A percentile compares a stretch with the other conserved stretches of the same genome.
Conservation (phyloP, 1,140 invertebrate genomes). For the Zaprionus ghesquierei region DNA sequence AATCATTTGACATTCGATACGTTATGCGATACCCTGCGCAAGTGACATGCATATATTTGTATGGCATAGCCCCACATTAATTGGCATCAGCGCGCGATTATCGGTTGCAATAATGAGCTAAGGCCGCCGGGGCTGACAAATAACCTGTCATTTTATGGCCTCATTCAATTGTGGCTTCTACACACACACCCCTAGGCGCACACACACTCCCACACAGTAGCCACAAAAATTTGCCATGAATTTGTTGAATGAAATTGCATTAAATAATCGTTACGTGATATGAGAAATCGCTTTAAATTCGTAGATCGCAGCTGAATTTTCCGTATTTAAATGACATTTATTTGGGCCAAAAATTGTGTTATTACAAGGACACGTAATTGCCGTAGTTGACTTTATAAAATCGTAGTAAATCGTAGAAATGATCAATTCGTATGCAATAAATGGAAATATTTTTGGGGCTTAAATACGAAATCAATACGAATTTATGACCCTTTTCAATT, state of each 20-base stretch:
- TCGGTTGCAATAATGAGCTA: conserved; percentile 58
- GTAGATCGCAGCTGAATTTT: not conserved
- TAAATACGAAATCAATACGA: too few relatives aligned
- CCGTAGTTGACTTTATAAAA: too few relatives aligned
- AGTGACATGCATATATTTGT: not conserved
- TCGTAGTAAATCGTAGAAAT: too few relatives aligned
- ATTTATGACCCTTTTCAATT: too few relatives aligned
- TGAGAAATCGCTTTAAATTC: not conserved
- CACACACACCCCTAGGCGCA: conserved; percentile 15
- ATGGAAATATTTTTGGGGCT: too few relatives aligned
- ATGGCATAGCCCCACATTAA: not conserved
- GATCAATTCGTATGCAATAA: too few relatives aligned
- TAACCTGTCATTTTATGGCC: conserved; percentile 58
- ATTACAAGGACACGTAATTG: too few relatives aligned
- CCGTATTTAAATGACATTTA: too few relatives aligned
- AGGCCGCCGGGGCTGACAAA: conserved; percentile 16
- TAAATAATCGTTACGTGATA: not conserved
- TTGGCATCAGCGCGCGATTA: conserved; percentile 49
- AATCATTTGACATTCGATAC: not conserved
- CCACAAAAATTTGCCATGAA: conserved; percentile 1
- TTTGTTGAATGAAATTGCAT: conserved; percentile 1
- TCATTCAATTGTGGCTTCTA: conserved; percentile 52
- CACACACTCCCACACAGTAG: not conserved
- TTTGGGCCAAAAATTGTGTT: too few relatives aligned
- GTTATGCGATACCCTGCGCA: not conserved